A percentile compares a stretch with the other conserved stretches of the same genome.
Conservation (phyloP, 2,113 vertebrate species). For the Chaetodon trifascialis region DNA sequence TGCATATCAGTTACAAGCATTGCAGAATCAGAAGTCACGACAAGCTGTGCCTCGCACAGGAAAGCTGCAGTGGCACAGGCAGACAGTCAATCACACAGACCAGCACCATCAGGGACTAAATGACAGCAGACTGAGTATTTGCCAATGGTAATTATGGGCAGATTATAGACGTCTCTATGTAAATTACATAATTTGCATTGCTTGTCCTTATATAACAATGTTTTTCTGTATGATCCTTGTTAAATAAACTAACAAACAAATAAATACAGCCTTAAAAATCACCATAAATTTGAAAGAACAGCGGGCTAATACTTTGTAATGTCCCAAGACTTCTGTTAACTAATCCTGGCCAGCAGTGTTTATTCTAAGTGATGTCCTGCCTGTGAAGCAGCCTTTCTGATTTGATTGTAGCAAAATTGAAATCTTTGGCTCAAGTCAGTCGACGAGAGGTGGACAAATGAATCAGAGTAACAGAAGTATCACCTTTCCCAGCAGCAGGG, state of each 20-base stretch:
- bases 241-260: neutral
- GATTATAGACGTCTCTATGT: no score
- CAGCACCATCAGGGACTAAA: neutral
- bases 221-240: neutral
- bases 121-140: neutral
- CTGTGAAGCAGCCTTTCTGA: neutral
- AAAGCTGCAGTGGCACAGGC: neutral
- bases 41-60: neutral
- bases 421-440: neutral
- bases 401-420: neutral
- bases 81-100: neutral
- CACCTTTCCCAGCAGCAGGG: slow-evolving; percentile 58
- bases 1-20: neutral
- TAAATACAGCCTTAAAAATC: neutral
- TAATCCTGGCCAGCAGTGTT: neutral
- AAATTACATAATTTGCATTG: neutral
- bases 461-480: slow-evolving; percentile 14
- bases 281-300: neutral
- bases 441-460: neutral
- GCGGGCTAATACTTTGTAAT: neutral
- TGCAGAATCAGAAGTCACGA: neutral
- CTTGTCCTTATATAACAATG: neutral
- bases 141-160: neutral
- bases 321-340: neutral
- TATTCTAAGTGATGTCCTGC: neutral